Conservation (phyloP, 2,888 invertebrate species). For the Xestia c-nigrum region DNA sequence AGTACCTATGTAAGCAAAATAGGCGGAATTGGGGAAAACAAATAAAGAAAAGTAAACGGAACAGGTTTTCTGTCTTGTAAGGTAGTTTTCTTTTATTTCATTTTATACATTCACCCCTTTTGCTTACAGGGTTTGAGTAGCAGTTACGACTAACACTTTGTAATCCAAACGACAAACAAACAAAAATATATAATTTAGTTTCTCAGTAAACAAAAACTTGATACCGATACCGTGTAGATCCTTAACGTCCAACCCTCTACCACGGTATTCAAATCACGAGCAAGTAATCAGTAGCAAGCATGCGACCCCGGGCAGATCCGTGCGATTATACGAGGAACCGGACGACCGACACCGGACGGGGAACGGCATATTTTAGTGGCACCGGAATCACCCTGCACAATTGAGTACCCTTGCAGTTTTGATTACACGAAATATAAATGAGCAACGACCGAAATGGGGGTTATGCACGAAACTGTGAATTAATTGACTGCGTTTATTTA, state of each 20-base stretch:
- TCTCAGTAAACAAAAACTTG: neutral
- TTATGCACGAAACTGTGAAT: conserved; percentile 36
- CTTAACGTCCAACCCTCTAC: neutral
- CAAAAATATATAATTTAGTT: neutral
- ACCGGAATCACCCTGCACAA: conserved; percentile 59
- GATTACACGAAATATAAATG: conserved; percentile 52
- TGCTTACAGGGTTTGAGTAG: neutral
- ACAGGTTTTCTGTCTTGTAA: neutral
- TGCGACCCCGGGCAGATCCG: conserved; percentile 52
- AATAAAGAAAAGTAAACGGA: conserved; percentile 1
- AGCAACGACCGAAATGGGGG: conserved; percentile 20
- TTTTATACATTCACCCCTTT: neutral
- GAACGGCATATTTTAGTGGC: conserved; percentile 53
- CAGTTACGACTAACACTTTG: neutral
- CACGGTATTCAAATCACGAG: conserved; percentile 42
- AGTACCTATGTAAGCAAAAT: neutral
- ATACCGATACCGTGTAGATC: neutral
- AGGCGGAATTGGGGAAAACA: conserved; percentile 9
- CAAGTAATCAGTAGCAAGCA: conserved; percentile 57
- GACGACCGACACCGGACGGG: conserved; percentile 41
- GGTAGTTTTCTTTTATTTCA: conserved; percentile 2
- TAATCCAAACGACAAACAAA: neutral
- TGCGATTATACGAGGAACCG: conserved; percentile 52
- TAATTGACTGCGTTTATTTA: conserved; percentile 23
- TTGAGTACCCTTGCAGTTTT: conserved; percentile 59